Percentiles rank a stretch among this genome's conserved stretches.
phyloP scores from a whole-genome alignment of 1,140 invertebrate species.

The Pissodes strobi region DNA sequence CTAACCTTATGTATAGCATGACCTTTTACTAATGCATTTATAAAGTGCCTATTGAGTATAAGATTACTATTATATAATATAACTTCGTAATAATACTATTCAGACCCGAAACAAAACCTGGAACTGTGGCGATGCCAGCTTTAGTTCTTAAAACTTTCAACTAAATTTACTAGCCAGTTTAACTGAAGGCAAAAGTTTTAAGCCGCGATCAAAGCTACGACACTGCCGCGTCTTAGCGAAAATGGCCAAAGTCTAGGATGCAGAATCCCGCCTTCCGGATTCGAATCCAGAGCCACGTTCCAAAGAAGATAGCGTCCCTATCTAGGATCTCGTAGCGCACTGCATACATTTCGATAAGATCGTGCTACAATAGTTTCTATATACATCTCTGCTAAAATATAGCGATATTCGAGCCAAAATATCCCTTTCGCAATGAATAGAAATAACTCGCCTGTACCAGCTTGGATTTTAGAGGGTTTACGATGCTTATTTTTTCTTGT shows the following conservation, averaged over 20 bases:
- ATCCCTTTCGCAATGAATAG: constrained; percentile 24
- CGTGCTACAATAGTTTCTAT: constrained; percentile 41
- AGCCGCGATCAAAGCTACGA: constrained; percentile 17
- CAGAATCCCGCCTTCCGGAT: constrained; percentile 18
- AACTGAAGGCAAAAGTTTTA: constrained; percentile 25
- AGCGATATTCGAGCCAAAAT: constrained; percentile 31
- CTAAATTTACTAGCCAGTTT: not conserved
- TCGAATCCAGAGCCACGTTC: constrained; percentile 30
- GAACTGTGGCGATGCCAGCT: no score
- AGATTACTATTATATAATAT: no score
- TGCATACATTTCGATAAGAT: constrained; percentile 45
- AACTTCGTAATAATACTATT: no score
- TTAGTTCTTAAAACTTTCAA: no score
- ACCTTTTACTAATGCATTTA: no score
- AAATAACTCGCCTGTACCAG: not conserved
- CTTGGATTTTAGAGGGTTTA: no score
- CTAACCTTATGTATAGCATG: no score
- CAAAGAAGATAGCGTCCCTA: constrained; percentile 41
- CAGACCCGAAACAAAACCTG: no score
- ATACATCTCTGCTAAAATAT: constrained; percentile 30
- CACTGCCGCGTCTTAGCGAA: constrained; percentile 37
- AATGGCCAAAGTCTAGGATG: constrained; percentile 28
- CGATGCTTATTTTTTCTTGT: no score
- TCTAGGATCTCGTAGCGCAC: constrained; percentile 39
- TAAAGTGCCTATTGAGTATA: no score